Evolutionary conservation across 2,888 invertebrate species (phyloP).

Genomic region (Melieria omissa): DNA sequence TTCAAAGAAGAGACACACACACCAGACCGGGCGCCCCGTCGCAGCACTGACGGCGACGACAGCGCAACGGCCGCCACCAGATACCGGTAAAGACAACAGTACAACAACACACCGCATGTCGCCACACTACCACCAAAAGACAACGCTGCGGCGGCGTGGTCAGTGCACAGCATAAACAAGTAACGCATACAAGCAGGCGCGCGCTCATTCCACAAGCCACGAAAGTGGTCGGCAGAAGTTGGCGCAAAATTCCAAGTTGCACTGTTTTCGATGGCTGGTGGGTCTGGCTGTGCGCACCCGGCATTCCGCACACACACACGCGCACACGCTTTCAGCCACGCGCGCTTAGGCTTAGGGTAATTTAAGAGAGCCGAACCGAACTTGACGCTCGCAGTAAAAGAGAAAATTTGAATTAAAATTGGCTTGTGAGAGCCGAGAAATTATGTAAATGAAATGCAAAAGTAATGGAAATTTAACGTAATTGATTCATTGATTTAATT

Average conservation of each 20-base stretch:
- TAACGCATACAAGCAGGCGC: not conserved
- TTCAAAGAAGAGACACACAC: constrained; percentile 63
- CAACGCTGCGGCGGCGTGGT: not conserved
- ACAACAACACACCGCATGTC: not conserved
- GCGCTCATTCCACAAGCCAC: no score
- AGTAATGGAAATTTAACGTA: no score
- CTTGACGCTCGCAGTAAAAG: not conserved
- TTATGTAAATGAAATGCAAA: no score
- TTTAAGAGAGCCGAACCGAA: not conserved
- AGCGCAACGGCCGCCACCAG: not conserved
- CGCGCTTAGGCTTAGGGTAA: not conserved
- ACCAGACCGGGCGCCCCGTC: constrained; percentile 20
- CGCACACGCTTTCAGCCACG: not conserved
- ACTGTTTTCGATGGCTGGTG: no score
- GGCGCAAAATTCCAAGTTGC: no score
- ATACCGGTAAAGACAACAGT: not conserved
- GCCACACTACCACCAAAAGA: constrained; percentile 6
- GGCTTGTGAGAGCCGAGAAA: no score
- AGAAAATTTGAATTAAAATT: no score
- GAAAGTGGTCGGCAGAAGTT: no score
- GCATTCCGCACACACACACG: not conserved
- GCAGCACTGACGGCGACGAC: no score
- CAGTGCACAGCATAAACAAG: not conserved
- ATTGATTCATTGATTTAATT: no score
- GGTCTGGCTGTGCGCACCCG: no score